Percentiles rank a stretch among this genome's conserved stretches.
These are phyloP conservation scores for Notodonta ziczac DNA, from an alignment of 2,888 invertebrate species.

Conservation along the genomic window DNA sequence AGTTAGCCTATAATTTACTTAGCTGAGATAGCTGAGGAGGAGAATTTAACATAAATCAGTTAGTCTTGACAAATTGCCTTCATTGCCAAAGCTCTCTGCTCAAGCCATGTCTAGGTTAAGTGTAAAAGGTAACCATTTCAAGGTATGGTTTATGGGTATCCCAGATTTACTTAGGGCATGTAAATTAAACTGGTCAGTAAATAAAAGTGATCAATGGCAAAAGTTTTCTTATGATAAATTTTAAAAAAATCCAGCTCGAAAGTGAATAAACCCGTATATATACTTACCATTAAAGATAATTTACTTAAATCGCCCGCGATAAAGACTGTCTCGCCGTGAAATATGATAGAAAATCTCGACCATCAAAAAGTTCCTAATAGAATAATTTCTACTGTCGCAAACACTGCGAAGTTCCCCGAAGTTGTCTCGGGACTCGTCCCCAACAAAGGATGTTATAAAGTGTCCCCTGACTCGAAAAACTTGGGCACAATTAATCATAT, in stretches of 20 bases:
- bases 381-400: constrained; percentile 53
- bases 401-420: constrained; percentile 46
- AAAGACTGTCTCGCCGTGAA: constrained; percentile 30
- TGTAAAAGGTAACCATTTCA: too few species aligned
- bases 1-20: too few species aligned
- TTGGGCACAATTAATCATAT: constrained; percentile 51
- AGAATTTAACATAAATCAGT: too few species aligned
- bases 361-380: constrained; percentile 49
- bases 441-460: constrained; percentile 53
- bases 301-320: constrained; percentile 20
- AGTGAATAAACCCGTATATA: constrained; percentile 1
- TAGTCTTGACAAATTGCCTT: too few species aligned
- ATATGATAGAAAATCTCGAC: constrained; percentile 41
- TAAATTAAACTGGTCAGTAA: too few species aligned
- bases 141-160: too few species aligned
- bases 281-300: constrained; percentile 13
- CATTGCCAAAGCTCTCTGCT: too few species aligned
- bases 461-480: constrained; percentile 38
- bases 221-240: neutral
- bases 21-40: too few species aligned
- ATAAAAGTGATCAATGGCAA: neutral
- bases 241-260: neutral
- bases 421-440: constrained; percentile 45
- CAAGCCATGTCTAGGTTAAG: too few species aligned
- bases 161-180: too few species aligned